These are phyloP conservation scores for Achroia grisella DNA, from an alignment of 1,140 invertebrate genomes.

Conservation along the genomic window DNA sequence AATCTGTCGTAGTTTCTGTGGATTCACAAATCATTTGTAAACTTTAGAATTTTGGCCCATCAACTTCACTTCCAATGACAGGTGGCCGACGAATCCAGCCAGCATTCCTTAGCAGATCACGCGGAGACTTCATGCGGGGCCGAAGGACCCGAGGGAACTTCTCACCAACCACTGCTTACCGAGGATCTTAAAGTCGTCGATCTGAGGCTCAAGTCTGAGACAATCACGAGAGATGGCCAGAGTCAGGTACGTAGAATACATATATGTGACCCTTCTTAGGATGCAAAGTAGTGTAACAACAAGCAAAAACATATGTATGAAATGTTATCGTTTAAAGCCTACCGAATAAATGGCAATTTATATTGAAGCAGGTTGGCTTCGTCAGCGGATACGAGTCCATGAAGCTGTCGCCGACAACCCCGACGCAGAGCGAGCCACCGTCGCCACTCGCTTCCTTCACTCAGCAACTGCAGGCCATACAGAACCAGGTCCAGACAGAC, in stretches of 20 bases:
- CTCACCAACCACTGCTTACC: constrained; percentile 10
- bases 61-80: constrained; percentile 9
- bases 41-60: too few species aligned
- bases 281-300: too few species aligned
- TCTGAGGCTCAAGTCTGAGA: constrained; percentile 73
- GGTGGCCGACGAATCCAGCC: constrained; percentile 79
- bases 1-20: too few species aligned
- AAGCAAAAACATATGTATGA: too few species aligned
- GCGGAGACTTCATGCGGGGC: constrained; percentile 40
- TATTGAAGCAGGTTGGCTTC: constrained; percentile 41
- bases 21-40: too few species aligned
- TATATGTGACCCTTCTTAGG: too few species aligned
- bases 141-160: constrained; percentile 35
- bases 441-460: constrained; percentile 51
- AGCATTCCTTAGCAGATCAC: constrained; percentile 54
- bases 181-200: constrained; percentile 64
- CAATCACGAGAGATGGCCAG: constrained; percentile 39
- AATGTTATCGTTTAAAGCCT: too few species aligned
- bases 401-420: constrained; percentile 48
- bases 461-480: constrained; percentile 63
- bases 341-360: too few species aligned
- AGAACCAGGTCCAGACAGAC: constrained; percentile 67
- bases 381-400: constrained; percentile 68
- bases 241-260: constrained; percentile 30
- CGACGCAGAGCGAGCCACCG: constrained; percentile 37